These are phyloP conservation scores for Bombus balteatus DNA, from an alignment of 1,140 invertebrate genomes.

Conservation along the genomic window DNA sequence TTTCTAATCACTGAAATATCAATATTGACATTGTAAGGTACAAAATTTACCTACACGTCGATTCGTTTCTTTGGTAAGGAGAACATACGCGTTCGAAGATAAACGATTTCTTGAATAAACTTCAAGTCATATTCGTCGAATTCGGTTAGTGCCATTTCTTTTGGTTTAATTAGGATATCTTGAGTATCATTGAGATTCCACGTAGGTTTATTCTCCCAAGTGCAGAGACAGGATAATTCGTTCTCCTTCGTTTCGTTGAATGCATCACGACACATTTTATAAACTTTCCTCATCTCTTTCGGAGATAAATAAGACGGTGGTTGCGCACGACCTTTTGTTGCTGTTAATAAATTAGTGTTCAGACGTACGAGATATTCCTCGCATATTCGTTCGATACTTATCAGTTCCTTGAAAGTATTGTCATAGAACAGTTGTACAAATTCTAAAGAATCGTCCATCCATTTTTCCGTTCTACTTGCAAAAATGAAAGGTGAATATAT, in stretches of 20 bases:
- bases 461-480: background rate
- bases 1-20: too few relatives aligned
- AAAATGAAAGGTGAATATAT: background rate
- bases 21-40: too few relatives aligned
- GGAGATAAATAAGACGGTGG: constrained; percentile 17
- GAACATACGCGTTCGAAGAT: constrained; percentile 50
- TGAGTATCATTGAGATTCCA: constrained; percentile 21
- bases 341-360: constrained; percentile 22
- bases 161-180: constrained; percentile 28
- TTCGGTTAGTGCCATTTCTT: constrained; percentile 2
- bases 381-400: constrained; percentile 36
- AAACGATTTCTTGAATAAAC: constrained; percentile 54
- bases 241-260: background rate
- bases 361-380: constrained; percentile 30
- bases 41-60: constrained; percentile 31
- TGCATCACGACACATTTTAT: background rate
- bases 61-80: background rate
- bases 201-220: constrained; percentile 43
- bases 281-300: background rate
- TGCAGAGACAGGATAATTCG: background rate
- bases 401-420: constrained; percentile 17
- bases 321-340: constrained; percentile 3
- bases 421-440: constrained; percentile 34
- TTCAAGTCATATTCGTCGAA: constrained; percentile 56
- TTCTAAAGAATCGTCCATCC: background rate